Percentiles rank a stretch among this genome's conserved stretches.
phyloP scores from a whole-genome alignment of 1,140 invertebrate genomes.

The Drosophila nigromelanica region DNA sequence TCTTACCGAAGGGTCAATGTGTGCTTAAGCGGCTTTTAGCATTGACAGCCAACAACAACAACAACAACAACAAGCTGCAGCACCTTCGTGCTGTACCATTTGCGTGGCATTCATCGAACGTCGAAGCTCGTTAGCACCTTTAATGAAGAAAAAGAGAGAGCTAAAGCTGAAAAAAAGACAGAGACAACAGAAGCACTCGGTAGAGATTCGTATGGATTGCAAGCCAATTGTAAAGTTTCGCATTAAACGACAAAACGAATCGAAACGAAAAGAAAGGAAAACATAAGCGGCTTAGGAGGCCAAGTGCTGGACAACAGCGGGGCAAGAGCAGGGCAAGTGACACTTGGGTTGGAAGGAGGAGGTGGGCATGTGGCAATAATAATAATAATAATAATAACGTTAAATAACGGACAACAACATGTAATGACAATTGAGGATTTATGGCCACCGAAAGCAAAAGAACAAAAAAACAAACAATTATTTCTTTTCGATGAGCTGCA shows the following conservation, averaged over 20 bases:
- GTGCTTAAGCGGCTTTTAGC: constrained; percentile 39
- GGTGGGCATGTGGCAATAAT: constrained; percentile 1
- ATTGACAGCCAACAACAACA: constrained; percentile 3
- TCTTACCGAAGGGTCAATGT: background rate
- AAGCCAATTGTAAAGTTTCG: constrained; percentile 27
- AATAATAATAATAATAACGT: constrained; percentile 58
- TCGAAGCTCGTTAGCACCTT: constrained; percentile 58
- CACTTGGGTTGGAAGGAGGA: too few relatives aligned
- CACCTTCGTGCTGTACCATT: constrained; percentile 23
- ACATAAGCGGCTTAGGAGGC: constrained; percentile 29
- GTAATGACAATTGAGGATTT: constrained; percentile 75
- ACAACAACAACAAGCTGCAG: constrained; percentile 6
- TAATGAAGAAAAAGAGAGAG: constrained; percentile 10
- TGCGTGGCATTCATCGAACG: constrained; percentile 46
- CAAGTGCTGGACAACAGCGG: background rate
- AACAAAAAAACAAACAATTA: constrained; percentile 8
- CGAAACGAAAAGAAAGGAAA: constrained; percentile 39
- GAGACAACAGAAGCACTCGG: background rate
- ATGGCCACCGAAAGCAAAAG: constrained; percentile 28
- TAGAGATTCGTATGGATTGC: constrained; percentile 2
- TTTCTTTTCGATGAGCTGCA: constrained; percentile 48
- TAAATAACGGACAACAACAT: constrained; percentile 68
- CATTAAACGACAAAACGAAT: constrained; percentile 17
- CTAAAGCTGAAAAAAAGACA: background rate
- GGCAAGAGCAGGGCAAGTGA: too few relatives aligned